Percentiles rank a stretch among this genome's conserved stretches.
These are phyloP conservation scores for Tetrao urogallus DNA, from an alignment of 2,113 vertebrate genomes.

Conservation along the genomic window DNA sequence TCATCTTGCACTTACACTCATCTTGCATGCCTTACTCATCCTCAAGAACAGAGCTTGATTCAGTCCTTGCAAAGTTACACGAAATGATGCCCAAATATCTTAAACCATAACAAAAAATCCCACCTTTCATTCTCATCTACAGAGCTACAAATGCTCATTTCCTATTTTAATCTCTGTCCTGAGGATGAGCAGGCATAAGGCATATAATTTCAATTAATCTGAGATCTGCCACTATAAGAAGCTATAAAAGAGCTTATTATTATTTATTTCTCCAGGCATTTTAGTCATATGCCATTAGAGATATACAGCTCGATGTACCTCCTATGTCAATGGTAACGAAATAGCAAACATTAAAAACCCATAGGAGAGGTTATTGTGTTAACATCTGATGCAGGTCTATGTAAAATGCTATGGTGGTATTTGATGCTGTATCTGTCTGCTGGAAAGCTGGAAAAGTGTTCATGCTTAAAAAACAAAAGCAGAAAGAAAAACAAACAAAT, in stretches of 20 bases:
- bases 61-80: neutral
- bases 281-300: conserved; percentile 7
- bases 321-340: neutral
- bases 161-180: conserved; percentile 37
- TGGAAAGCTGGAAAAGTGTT: neutral
- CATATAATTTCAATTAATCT: conserved; percentile 66
- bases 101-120: neutral
- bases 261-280: conserved; percentile 62
- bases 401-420: neutral
- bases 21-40: neutral
- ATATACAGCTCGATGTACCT: neutral
- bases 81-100: neutral
- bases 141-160: neutral
- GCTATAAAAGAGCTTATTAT: conserved; percentile 31
- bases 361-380: conserved; percentile 16
- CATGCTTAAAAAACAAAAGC: neutral
- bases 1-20: too few species aligned
- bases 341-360: conserved; percentile 44
- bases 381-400: neutral
- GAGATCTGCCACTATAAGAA: conserved; percentile 24
- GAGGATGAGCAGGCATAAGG: conserved; percentile 2
- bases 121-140: neutral
- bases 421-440: neutral
- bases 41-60: neutral
- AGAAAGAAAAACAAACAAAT: too few species aligned